phyloP scores from a whole-genome alignment of 2,797 vertebrate genomes.

The Ibycter americanus region DNA sequence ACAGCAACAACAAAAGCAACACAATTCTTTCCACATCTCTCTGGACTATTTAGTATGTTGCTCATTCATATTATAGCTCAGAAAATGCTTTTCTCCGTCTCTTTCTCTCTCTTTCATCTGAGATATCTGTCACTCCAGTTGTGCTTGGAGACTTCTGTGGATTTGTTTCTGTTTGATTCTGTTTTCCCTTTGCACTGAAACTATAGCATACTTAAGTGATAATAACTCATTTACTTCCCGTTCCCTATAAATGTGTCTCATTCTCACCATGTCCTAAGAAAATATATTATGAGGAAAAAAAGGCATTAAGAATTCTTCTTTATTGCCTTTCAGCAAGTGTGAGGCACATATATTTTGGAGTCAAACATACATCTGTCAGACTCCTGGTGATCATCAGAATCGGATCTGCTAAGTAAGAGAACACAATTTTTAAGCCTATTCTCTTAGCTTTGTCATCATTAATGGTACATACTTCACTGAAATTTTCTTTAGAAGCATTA shows the following conservation, averaged over 20 bases:
- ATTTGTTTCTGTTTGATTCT: background rate
- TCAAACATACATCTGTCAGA: background rate
- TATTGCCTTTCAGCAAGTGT: background rate
- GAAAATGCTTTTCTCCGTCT: background rate
- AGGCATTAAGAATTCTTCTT: background rate
- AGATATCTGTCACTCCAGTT: background rate
- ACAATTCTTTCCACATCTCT: background rate
- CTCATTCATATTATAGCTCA: background rate
- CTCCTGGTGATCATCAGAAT: background rate
- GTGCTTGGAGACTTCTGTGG: background rate
- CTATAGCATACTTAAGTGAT: background rate
- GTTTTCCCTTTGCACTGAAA: background rate
- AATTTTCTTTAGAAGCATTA: slow-evolving; percentile 19
- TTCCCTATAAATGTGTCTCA: background rate
- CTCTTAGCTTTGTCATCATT: background rate
- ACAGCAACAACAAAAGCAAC: background rate
- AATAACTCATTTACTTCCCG: background rate
- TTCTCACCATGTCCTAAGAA: background rate
- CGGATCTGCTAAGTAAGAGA: slow-evolving; percentile 4
- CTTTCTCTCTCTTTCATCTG: background rate
- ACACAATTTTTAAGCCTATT: background rate
- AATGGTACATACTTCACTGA: background rate
- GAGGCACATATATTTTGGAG: background rate
- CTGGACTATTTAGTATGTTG: background rate
- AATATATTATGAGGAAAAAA: background rate